phyloP scores from a whole-genome alignment of 1,140 invertebrate genomes.

The Magallana angulata region DNA sequence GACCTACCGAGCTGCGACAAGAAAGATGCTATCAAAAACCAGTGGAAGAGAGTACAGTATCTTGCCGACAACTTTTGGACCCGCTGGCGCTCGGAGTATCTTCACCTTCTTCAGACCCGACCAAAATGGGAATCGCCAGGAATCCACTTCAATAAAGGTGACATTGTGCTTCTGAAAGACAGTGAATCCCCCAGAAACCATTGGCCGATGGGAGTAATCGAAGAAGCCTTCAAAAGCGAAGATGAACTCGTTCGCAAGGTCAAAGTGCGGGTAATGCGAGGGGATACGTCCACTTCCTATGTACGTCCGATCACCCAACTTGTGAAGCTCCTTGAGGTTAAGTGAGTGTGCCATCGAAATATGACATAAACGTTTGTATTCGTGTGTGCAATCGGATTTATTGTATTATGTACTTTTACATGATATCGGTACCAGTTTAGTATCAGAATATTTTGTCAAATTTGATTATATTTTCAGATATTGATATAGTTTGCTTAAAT shows the following conservation, averaged over 20 bases:
- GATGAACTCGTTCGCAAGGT: slow-evolving; percentile 47
- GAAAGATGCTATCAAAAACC: slow-evolving; percentile 43
- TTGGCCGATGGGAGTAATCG: slow-evolving; percentile 44
- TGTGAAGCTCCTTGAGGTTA: slow-evolving; percentile 11
- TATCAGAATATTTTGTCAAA: too few species aligned
- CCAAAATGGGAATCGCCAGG: slow-evolving; percentile 39
- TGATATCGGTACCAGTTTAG: too few species aligned
- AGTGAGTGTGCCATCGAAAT: neutral
- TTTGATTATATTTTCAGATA: neutral
- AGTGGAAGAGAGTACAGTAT: slow-evolving; percentile 49
- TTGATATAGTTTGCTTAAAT: neutral
- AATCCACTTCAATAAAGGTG: slow-evolving; percentile 37
- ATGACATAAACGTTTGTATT: too few species aligned
- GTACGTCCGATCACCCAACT: slow-evolving; percentile 45
- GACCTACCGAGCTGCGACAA: slow-evolving; percentile 4
- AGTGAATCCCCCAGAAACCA: slow-evolving; percentile 27
- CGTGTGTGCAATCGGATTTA: too few species aligned
- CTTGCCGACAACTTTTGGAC: slow-evolving; percentile 48
- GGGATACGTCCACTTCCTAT: slow-evolving; percentile 6
- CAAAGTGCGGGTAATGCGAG: slow-evolving; percentile 18
- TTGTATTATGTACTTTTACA: too few species aligned
- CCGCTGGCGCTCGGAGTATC: slow-evolving; percentile 45
- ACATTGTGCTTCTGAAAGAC: slow-evolving; percentile 45
- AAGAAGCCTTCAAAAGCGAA: slow-evolving; percentile 15
- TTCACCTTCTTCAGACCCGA: slow-evolving; percentile 43